Base-by-base conservation (phyloP, 2,797 vertebrate genomes). In the Adelosebastes latens region DNA sequence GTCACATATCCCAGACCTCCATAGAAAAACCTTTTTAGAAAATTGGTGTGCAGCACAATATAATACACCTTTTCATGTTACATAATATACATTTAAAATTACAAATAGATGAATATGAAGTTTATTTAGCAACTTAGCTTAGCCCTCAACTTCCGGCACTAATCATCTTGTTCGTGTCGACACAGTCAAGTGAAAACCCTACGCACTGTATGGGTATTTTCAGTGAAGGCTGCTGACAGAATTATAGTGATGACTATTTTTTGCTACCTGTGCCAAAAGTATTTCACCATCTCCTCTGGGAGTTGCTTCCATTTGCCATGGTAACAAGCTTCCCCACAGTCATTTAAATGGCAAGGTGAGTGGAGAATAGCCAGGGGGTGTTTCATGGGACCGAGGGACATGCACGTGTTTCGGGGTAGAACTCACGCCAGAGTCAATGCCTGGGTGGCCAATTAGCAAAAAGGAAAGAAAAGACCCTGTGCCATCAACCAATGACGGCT, bases 371-470 rank as follows among this genome's bases (percentile, higher is more conserved):
- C 88, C 80, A 72, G 66, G 63, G 71, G 86, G 84, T 77, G 75
- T 80, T 92, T 72, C 77, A 89, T 78, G 80, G 86, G 89, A 89
- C 82, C 8, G 56, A 78, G 90, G 42, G 78, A 89, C 86, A 83
- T 90, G 87, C 88, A 91, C 88, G 78, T 91, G 93, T 93, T 93
- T 89, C 75, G 80, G 89, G 86, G 78, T 89, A 88, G 86, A 90
- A 88, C 88, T 89, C 82, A 89, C 32, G 88, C 90, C 92, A 89
- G 88, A 94, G 92, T 93, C 90, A 94, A 95, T 85, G 92, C 94
- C 90, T 96, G 95, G 95, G 96, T 96, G 95, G 95, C 95, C 95
- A 96, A 96, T 96, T 96, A 96, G 93, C 92, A 91, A 94, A 91
- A 93, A 87, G 85, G 86, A 93, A 91, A 92, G 89, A 94, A 96